Base-by-base conservation (phyloP, 2,113 vertebrate genomes). In the Corapipo altera region DNA sequence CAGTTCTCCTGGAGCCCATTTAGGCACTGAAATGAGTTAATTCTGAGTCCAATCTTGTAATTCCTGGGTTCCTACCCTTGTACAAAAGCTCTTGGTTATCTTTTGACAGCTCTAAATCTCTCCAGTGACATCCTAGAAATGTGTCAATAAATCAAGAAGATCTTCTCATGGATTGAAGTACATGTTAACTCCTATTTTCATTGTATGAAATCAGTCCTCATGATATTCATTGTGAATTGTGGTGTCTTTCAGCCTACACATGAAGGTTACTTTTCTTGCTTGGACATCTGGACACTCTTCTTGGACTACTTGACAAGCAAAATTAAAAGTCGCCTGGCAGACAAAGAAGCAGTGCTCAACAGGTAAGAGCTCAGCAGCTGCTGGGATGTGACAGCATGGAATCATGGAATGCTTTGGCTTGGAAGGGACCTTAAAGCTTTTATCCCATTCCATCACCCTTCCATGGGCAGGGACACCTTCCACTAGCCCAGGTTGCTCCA, bases 241-340 rank as follows among this genome's bases (percentile, higher is more conserved):
- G 85, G 55, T 98, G 78, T 91, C 14, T 97, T 97, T 52, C 97
- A 99, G 99, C 99, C 99, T 57, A 99, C 98, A 44, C 99, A 99
- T 66, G 99, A 99, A 98, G 99, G 99, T 95, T 99, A 99, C 97
- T 99, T 99, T 96, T 98, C 99, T 90, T 99, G 99, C 98, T 98
- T 99, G 96, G 99, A 99, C 93, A 99, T 99, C 96, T 99, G 99
- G 99, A 98, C 98, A 5, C 98, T 99, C 65, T 99, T 99, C 98
- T 98, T 99, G 98, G 99, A 99, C 96, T 99, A 99, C 91, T 97
- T 99, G 95, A 99, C 99, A 84, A 99, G 98, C 88, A 99, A 99
- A 98, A 99, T 99, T 94, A 99, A 99, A 98, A 99, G 99, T 92
- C 98, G 99, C 46, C 97, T 99, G 49, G 98, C 99, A 91, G 99